Evolutionary conservation across 2,113 vertebrate genomes (phyloP).

Genomic region (Aptenodytes forsteri): DNA sequence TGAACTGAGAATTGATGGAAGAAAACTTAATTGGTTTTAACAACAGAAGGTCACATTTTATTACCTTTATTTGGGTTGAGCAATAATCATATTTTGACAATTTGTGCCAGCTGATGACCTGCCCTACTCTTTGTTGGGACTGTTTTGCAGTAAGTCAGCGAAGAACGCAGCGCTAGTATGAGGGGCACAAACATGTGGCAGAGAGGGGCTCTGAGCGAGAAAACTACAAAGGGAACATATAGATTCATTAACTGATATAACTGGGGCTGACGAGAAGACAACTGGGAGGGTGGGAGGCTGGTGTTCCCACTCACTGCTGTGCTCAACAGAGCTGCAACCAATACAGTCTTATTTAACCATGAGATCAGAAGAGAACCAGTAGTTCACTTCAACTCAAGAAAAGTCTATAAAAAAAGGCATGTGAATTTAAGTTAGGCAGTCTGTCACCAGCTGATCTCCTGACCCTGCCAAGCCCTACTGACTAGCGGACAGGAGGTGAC

Average conservation of each 20-base stretch:
- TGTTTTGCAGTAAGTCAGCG: neutral
- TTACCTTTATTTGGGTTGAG: slow-evolving; percentile 43
- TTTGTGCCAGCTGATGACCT: neutral
- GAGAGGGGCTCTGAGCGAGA: neutral
- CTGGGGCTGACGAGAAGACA: neutral
- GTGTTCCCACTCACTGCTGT: neutral
- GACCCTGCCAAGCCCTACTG: neutral
- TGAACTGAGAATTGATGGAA: slow-evolving; percentile 43
- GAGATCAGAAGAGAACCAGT: neutral
- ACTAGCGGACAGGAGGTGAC: neutral
- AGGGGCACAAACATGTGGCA: neutral
- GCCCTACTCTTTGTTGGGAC: neutral
- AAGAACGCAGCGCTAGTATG: neutral
- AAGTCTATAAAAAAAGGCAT: neutral
- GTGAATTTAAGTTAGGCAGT: neutral
- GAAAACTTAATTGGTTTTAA: slow-evolving; percentile 50
- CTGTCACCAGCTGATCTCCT: neutral
- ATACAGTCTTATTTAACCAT: neutral
- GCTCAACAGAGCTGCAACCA: neutral
- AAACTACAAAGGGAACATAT: rapidly evolving
- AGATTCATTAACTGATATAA: neutral
- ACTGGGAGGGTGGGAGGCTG: neutral
- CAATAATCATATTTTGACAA: slow-evolving; percentile 14
- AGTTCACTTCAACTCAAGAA: neutral
- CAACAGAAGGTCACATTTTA: slow-evolving; percentile 39